Evolutionary conservation across 2,113 vertebrate species (phyloP).

Genomic region (Tringa solitaria): DNA sequence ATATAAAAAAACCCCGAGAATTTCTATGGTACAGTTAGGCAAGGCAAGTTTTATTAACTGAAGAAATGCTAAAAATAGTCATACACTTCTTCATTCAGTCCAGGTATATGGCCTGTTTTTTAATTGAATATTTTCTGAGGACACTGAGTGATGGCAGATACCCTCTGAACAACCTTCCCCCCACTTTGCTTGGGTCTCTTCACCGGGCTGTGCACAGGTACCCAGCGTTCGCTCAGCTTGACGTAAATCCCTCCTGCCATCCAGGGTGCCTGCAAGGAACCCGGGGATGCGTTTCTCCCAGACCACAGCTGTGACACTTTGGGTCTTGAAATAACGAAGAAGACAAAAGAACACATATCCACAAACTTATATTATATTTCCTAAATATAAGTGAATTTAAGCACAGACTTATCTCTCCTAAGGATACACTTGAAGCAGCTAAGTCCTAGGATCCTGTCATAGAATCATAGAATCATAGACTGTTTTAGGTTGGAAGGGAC

Average conservation of each 20-base stretch:
- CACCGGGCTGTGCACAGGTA: background rate
- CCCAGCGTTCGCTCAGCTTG: background rate
- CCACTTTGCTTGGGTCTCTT: background rate
- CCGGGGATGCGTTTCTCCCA: constrained; percentile 17
- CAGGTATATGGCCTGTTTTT: background rate
- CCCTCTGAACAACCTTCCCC: rapidly evolving
- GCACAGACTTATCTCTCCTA: background rate
- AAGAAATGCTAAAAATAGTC: background rate
- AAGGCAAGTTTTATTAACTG: background rate
- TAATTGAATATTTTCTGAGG: background rate
- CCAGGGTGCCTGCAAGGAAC: constrained; percentile 41
- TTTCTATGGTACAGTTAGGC: background rate
- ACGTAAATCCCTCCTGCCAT: constrained; percentile 9
- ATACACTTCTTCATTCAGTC: background rate
- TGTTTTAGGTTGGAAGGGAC: background rate
- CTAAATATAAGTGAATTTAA: background rate
- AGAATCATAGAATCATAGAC: background rate
- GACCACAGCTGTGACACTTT: constrained; percentile 47
- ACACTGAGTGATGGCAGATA: background rate
- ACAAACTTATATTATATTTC: background rate
- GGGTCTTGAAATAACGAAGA: background rate
- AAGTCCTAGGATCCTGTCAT: background rate
- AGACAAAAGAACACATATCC: background rate
- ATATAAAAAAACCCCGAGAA: background rate
- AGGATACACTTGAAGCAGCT: background rate